Percentiles rank a stretch among this genome's conserved stretches.
Evolutionary conservation across 2,888 invertebrate species (phyloP).

Genomic region (Sarcophaga subvicina): DNA sequence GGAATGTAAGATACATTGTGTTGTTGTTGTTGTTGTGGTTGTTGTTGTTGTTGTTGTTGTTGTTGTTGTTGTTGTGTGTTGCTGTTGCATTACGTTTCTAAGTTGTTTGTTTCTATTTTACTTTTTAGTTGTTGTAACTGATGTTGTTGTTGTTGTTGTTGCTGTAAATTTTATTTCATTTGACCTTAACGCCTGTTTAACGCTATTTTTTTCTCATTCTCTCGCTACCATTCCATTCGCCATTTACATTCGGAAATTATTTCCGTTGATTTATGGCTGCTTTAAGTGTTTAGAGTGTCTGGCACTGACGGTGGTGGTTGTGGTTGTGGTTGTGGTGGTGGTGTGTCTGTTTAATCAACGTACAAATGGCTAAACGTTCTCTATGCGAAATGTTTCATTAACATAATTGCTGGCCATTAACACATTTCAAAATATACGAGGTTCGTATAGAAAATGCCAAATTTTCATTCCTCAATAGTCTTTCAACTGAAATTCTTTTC

Average conservation of each 20-base stretch:
- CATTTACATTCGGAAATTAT: conserved; percentile 48
- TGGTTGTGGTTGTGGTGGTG: no score
- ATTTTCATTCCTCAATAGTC: no score
- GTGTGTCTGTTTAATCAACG: conserved; percentile 14
- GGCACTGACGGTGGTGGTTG: background rate
- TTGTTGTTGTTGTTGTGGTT: conserved; percentile 7
- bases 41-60: background rate
- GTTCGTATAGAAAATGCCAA: background rate
- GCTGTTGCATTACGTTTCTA: background rate
- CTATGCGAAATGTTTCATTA: background rate
- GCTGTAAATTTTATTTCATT: conserved; percentile 11
- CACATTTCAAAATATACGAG: background rate
- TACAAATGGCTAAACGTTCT: conserved; percentile 3
- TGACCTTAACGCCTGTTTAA: conserved; percentile 41
- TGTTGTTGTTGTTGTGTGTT: conserved; percentile 15
- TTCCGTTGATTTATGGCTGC: conserved; percentile 64
- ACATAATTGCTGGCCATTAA: background rate
- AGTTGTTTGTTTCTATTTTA: background rate
- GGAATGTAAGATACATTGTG: no score
- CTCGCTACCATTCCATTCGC: background rate
- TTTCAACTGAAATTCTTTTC: background rate
- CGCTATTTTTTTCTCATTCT: conserved; percentile 4
- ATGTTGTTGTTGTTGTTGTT: background rate
- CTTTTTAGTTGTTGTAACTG: background rate
- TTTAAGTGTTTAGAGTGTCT: conserved; percentile 61